Percentiles rank a stretch among this genome's conserved stretches.
These are phyloP conservation scores for Ceramica pisi DNA, from an alignment of 2,888 invertebrate genomes.

Conservation along the genomic window DNA sequence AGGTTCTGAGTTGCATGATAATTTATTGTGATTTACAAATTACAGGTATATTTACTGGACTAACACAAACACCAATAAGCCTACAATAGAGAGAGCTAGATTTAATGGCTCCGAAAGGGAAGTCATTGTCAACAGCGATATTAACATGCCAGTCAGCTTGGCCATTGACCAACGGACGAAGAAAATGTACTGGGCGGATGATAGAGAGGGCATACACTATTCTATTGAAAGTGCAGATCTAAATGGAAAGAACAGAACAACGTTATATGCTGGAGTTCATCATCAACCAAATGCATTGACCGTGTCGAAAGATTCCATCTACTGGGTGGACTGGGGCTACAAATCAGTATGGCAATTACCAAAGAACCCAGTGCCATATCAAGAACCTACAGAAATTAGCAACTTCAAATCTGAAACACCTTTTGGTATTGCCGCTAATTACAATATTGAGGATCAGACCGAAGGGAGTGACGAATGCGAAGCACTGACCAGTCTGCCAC, in stretches of 20 bases:
- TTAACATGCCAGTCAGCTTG: conserved; percentile 94
- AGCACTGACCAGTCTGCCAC: too few species aligned
- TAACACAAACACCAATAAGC: conserved; percentile 93
- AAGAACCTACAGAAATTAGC: too few species aligned
- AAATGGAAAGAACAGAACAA: conserved; percentile 92
- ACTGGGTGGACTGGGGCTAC: too few species aligned
- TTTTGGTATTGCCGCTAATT: too few species aligned
- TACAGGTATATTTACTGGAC: conserved; percentile 96
- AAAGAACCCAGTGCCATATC: too few species aligned
- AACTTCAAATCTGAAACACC: too few species aligned
- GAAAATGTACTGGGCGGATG: conserved; percentile 95
- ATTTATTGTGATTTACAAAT: conserved; percentile 59
- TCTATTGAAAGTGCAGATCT: conserved; percentile 94
- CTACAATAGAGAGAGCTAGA: conserved; percentile 94
- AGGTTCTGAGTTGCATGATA: conserved; percentile 6
- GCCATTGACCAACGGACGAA: conserved; percentile 93
- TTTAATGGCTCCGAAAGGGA: conserved; percentile 92
- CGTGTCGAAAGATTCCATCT: too few species aligned
- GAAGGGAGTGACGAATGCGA: too few species aligned
- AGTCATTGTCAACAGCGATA: conserved; percentile 91
- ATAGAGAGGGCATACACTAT: conserved; percentile 92
- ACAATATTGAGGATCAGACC: conserved; percentile 77
- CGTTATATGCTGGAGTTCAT: conserved; percentile 90
- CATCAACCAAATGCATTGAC: conserved; percentile 92
- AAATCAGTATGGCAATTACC: too few species aligned